Percentiles rank a stretch among this genome's conserved stretches.
Evolutionary conservation across 2,888 invertebrate genomes (phyloP).

Genomic region (Leucoma salicis): DNA sequence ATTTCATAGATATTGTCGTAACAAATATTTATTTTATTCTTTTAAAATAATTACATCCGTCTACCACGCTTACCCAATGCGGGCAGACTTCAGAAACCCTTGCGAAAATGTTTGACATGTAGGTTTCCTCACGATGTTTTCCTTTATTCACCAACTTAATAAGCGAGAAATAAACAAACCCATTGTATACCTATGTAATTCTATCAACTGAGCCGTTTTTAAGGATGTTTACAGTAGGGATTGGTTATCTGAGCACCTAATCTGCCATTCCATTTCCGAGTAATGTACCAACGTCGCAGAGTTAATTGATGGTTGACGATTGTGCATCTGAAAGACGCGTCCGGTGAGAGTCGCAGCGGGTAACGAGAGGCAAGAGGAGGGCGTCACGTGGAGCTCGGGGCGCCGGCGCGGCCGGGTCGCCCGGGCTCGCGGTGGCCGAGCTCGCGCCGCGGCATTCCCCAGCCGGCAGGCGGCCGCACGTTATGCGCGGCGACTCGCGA

Average conservation of each 20-base stretch:
- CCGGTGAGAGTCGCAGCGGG: conserved; percentile 45
- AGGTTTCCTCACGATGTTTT: too few relatives aligned
- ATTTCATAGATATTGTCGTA: too few relatives aligned
- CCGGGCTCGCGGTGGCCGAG: conserved; percentile 58
- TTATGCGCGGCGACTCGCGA: conserved; percentile 63
- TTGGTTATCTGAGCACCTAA: conserved; percentile 39
- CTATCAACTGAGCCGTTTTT: background rate
- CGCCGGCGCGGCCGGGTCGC: conserved; percentile 76
- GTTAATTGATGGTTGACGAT: conserved; percentile 70
- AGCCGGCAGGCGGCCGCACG: conserved; percentile 66
- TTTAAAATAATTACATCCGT: too few relatives aligned
- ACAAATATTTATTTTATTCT: too few relatives aligned
- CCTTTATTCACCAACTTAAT: background rate
- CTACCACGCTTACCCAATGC: too few relatives aligned
- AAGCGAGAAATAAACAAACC: background rate
- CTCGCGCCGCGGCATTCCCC: conserved; percentile 70
- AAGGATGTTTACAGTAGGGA: conserved; percentile 21
- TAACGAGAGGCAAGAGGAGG: conserved; percentile 36
- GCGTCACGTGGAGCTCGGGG: conserved; percentile 66
- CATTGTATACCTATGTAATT: background rate
- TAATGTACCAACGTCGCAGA: conserved; percentile 40
- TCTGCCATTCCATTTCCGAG: conserved; percentile 44
- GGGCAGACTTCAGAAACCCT: too few relatives aligned
- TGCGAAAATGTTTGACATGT: too few relatives aligned
- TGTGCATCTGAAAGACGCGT: conserved; percentile 71